phyloP scores from a whole-genome alignment of 2,888 invertebrate species.

The Villa cingulata region DNA sequence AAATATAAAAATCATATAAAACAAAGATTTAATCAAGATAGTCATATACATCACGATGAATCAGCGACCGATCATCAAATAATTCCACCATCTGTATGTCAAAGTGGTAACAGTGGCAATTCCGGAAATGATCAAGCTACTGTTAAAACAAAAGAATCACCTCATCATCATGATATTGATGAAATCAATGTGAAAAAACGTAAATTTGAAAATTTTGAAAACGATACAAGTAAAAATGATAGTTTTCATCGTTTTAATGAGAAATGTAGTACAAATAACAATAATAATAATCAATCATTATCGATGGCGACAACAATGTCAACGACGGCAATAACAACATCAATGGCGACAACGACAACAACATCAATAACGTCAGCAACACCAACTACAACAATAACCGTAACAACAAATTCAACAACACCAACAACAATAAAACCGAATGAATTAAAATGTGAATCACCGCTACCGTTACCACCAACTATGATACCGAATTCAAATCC shows the following conservation, averaged over 20 bases:
- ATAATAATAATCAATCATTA: too few species aligned
- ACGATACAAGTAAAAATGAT: background rate
- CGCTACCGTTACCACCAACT: background rate
- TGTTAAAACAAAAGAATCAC: background rate
- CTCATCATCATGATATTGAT: background rate
- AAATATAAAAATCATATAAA: conserved; percentile 93
- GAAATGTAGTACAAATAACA: too few species aligned
- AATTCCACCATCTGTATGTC: conserved; percentile 18
- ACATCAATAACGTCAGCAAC: too few species aligned
- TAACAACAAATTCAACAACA: background rate
- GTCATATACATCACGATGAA: conserved; percentile 34
- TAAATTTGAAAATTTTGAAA: conserved; percentile 2
- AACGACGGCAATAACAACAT: too few species aligned
- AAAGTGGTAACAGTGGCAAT: background rate
- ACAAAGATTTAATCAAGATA: conserved; percentile 58
- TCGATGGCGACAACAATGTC: too few species aligned
- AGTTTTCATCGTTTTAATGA: background rate
- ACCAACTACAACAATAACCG: too few species aligned
- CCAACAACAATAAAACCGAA: background rate
- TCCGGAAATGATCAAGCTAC: background rate
- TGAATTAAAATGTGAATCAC: background rate
- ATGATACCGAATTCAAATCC: background rate
- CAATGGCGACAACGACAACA: too few species aligned
- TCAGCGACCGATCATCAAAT: conserved; percentile 34
- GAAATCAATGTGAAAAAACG: conserved; percentile 4